phyloP scores from a whole-genome alignment of 2,113 vertebrate species.

The Nesoenas mayeri region DNA sequence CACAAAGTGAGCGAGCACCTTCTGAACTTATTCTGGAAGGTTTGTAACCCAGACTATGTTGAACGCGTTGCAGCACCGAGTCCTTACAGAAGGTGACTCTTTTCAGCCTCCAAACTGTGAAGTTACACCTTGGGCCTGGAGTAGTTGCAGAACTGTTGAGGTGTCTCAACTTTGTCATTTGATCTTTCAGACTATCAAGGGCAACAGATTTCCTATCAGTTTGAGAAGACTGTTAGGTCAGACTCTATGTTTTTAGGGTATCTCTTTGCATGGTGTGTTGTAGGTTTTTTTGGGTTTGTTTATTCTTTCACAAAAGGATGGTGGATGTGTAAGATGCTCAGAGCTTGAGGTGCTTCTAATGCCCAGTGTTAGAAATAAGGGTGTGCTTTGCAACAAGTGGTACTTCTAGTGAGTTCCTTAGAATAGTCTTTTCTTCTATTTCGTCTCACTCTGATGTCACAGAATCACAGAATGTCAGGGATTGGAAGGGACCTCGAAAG shows the following conservation, averaged over 20 bases:
- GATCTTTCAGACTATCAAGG: neutral
- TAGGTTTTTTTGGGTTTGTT: neutral
- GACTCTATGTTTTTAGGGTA: neutral
- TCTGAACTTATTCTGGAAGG: neutral
- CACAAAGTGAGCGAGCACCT: neutral
- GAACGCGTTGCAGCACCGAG: neutral
- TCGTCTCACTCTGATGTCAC: neutral
- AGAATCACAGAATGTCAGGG: too few species aligned
- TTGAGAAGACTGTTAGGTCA: neutral
- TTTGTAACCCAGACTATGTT: neutral
- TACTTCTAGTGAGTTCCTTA: neutral
- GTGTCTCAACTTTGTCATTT: neutral
- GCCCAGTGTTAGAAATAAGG: neutral
- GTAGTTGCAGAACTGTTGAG: neutral
- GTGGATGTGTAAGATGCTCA: neutral
- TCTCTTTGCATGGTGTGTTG: neutral
- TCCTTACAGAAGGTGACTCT: neutral
- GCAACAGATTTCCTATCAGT: neutral
- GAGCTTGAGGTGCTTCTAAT: accelerated
- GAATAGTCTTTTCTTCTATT: neutral
- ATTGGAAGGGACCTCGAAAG: too few species aligned
- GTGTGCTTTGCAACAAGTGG: accelerated
- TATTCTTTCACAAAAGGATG: too few species aligned
- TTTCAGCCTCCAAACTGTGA: neutral
- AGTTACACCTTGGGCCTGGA: neutral